Evolutionary conservation across 2,888 invertebrate genomes (phyloP), one percentile per base, ranked within the genome.

Genomic region (Nipponacmea schrenckii): DNA sequence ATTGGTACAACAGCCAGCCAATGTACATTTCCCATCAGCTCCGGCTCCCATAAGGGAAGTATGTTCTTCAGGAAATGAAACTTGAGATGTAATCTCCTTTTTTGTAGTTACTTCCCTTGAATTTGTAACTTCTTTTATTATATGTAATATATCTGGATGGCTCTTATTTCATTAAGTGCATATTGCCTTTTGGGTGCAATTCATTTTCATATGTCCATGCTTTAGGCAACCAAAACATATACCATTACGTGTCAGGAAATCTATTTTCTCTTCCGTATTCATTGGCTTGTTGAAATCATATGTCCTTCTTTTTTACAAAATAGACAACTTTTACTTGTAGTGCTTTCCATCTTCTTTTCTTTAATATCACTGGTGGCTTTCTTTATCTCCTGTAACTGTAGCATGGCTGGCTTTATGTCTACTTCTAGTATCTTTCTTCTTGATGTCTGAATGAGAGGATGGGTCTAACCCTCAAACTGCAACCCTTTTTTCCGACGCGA

Each of bases 1-100:
- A 72, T 70, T 17, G 73, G 73, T 20, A 73, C 44, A 17, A 72
- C 66, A 8, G 70, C 64, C n/a, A n/a, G n/a, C n/a, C 73, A 72
- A 71, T 17, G 70, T 71, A 15, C 44, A 48, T n/a, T n/a, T 17
- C 0, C 20, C 56, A 17, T 27, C 62, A 20, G n/a, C 50, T 27
- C 24, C 70, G 15, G 39, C 70, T 15, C 8, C 62, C 27, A 31
- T 39, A 27, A 26, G 20, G 10, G 20, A 62, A 14, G 39, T 39
- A 39, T 2, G 39, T 39, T 39, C 39, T 39, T 39, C 39, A 39
- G 3, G 39, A 5, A 39, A 39, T 39, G 39, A 39, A 39, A 39
- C 39, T 7, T 39, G 39, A 39, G 39, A 39, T 39, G 39, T 39
- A 39, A 39, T 39, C 39, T 39, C 39, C 20, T 39, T 39, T 39